Conservation (phyloP, 2,797 vertebrate species). For the Rhynchonycteris naso region DNA sequence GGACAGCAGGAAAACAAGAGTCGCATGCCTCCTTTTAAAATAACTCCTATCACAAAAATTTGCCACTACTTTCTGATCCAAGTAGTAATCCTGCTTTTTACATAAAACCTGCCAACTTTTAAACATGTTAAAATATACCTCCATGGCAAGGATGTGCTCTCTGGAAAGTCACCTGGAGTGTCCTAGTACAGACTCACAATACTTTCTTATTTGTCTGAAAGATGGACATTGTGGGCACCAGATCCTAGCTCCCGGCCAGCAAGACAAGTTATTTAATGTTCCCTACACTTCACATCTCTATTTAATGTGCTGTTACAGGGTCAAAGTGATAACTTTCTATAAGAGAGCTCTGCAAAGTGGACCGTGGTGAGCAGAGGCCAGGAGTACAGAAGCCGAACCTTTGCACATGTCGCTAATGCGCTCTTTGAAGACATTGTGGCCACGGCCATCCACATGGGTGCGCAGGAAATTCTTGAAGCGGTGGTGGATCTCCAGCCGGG, state of each 20-base stretch:
- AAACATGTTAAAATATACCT: not conserved
- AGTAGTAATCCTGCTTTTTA: not conserved
- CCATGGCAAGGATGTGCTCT: not conserved
- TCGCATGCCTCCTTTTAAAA: not conserved
- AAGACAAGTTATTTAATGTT: too few species aligned
- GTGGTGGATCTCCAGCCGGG: slow-evolving; percentile 97
- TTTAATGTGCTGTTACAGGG: too few species aligned
- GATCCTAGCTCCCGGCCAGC: not conserved
- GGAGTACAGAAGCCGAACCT: slow-evolving; percentile 85
- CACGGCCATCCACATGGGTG: slow-evolving; percentile 96
- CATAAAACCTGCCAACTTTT: not conserved
- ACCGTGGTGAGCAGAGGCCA: too few species aligned
- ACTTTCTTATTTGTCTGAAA: not conserved
- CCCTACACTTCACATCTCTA: not conserved
- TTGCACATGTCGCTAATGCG: slow-evolving; percentile 99
- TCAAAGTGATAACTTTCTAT: not conserved
- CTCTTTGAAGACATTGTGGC: slow-evolving; percentile 99
- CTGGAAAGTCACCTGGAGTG: not conserved
- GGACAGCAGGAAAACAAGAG: not conserved
- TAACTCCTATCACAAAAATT: not conserved
- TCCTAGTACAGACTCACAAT: too few species aligned
- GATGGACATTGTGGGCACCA: rapidly evolving
- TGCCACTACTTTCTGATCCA: not conserved
- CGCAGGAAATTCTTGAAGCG: slow-evolving; percentile 99
- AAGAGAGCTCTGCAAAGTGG: not conserved